phyloP scores from a whole-genome alignment of 2,888 invertebrate species.

The Seira sanloemensis region DNA sequence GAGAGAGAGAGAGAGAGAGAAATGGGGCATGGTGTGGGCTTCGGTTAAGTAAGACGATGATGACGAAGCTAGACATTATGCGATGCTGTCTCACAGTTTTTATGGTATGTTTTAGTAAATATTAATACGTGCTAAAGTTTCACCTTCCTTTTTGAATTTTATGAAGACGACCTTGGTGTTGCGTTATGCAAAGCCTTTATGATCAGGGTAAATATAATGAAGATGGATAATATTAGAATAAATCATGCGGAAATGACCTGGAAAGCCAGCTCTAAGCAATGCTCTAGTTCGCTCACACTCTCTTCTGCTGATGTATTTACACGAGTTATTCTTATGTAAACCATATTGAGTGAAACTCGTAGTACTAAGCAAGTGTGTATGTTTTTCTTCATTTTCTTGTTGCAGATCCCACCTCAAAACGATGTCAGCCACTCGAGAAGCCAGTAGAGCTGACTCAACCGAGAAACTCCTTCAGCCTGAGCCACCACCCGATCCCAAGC shows the following conservation, averaged over 20 bases:
- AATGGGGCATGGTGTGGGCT: neutral
- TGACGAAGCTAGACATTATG: no score
- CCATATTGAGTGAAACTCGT: neutral
- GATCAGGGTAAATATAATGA: neutral
- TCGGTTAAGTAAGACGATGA: neutral
- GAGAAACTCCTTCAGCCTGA: conserved; percentile 68
- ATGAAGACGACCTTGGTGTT: neutral
- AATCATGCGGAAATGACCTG: conserved; percentile 10
- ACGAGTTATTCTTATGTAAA: neutral
- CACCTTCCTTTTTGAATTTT: conserved; percentile 14
- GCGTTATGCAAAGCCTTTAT: neutral
- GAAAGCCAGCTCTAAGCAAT: neutral
- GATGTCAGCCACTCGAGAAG: conserved; percentile 57
- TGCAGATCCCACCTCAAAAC: neutral
- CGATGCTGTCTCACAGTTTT: neutral
- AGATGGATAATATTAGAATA: conserved; percentile 10
- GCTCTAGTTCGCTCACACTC: neutral
- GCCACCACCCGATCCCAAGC: neutral
- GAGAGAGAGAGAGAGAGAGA: neutral
- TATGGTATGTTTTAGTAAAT: neutral
- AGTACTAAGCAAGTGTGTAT: neutral
- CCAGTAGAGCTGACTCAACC: conserved; percentile 59
- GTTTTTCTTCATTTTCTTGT: neutral
- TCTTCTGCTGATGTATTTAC: no score
- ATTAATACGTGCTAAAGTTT: neutral